Conservation (phyloP, 2,113 vertebrate species). For the Pyrgilauda ruficollis region DNA sequence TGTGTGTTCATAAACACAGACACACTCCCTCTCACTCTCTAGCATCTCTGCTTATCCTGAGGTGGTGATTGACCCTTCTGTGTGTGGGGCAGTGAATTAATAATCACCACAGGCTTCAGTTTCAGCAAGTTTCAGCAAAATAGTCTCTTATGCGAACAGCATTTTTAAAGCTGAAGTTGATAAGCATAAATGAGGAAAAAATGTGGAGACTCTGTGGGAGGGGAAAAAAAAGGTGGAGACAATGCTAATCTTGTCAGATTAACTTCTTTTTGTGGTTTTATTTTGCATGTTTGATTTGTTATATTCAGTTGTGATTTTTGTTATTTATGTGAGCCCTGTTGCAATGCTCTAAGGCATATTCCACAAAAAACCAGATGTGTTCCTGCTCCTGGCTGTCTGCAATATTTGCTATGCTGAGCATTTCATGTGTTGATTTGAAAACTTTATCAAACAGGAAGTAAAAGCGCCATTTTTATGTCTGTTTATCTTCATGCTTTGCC, state of each 20-base stretch:
- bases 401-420: neutral
- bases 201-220: rapidly evolving
- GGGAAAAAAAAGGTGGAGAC: rapidly evolving
- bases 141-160: neutral
- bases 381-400: neutral
- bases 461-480: neutral
- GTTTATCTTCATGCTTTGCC: neutral
- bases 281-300: neutral
- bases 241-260: neutral
- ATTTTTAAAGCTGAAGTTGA: neutral
- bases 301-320: neutral
- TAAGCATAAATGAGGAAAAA: neutral
- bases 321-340: neutral
- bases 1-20: neutral
- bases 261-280: neutral
- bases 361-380: neutral
- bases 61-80: neutral
- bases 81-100: neutral
- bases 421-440: neutral
- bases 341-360: neutral
- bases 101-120: neutral
- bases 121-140: neutral
- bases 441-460: neutral
- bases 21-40: rapidly evolving
- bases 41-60: neutral